Percentiles rank a stretch among this genome's conserved stretches.
phyloP scores from a whole-genome alignment of 2,888 invertebrate species.

The Antheraea yamamai region DNA sequence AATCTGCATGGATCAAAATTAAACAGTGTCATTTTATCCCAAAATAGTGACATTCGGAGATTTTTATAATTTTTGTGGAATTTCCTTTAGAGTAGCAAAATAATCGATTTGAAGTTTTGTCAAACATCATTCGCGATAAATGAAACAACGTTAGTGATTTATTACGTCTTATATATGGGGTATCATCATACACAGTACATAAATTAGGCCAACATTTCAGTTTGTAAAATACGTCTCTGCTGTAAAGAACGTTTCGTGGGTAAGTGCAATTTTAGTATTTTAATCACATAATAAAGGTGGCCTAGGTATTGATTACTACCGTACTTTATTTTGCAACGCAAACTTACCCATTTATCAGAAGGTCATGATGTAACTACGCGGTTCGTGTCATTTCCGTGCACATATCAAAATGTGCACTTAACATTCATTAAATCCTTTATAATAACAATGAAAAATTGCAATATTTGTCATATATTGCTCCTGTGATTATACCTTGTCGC shows the following conservation, averaged over 20 bases:
- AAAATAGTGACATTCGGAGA: conserved; percentile 60
- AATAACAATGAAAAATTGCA: background rate
- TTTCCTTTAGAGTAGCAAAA: conserved; percentile 41
- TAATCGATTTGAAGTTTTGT: conserved; percentile 71
- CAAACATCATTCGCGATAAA: conserved; percentile 61
- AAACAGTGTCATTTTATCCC: conserved; percentile 65
- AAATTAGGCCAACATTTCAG: conserved; percentile 55
- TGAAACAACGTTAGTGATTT: conserved; percentile 61
- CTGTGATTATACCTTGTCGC: background rate
- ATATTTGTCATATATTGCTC: background rate
- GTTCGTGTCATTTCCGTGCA: conserved; percentile 36
- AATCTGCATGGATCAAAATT: conserved; percentile 76
- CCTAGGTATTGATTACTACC: conserved; percentile 36
- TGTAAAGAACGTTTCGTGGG: conserved; percentile 31
- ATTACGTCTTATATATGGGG: conserved; percentile 68
- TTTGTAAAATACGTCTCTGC: conserved; percentile 38
- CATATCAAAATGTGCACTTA: conserved; percentile 8
- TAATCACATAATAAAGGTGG: conserved; percentile 13
- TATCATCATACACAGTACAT: conserved; percentile 48
- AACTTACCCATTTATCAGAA: conserved; percentile 37
- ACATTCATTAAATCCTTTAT: background rate
- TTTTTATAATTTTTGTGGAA: conserved; percentile 26
- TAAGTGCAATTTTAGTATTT: conserved; percentile 38
- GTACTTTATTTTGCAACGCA: conserved; percentile 24
- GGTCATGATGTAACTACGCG: conserved; percentile 49